These are phyloP conservation scores for Trypoxylus dichotomus DNA, from an alignment of 1,140 invertebrate species.

Conservation along the genomic window DNA sequence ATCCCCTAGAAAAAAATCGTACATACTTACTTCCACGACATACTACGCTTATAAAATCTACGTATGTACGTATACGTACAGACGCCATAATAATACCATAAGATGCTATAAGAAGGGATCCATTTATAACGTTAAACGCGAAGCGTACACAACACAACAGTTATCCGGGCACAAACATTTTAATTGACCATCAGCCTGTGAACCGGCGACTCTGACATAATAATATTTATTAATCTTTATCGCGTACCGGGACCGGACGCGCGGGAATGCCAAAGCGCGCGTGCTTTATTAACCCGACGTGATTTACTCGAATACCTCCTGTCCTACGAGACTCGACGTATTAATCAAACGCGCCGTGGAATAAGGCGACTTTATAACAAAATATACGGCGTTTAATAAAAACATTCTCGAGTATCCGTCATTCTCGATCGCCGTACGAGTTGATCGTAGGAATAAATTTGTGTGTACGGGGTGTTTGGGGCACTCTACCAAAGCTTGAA, in stretches of 20 bases:
- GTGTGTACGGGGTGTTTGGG: too few species aligned
- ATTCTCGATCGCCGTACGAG: too few species aligned
- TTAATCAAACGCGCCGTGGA: conserved; percentile 1
- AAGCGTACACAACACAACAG: background rate
- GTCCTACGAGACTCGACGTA: conserved; percentile 17
- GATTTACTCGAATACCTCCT: conserved; percentile 23
- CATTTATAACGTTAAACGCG: too few species aligned
- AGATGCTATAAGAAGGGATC: too few species aligned
- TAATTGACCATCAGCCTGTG: conserved; percentile 6
- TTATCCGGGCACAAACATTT: conserved; percentile 10
- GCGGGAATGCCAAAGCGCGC: conserved; percentile 9
- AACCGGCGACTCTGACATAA: conserved; percentile 7
- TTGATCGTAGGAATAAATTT: too few species aligned
- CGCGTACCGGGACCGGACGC: background rate
- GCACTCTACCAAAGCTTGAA: too few species aligned
- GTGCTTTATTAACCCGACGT: conserved; percentile 13
- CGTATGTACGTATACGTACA: too few species aligned
- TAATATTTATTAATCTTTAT: conserved; percentile 22
- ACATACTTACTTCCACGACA: too few species aligned
- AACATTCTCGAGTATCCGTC: background rate
- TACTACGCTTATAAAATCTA: too few species aligned
- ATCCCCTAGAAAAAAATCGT: too few species aligned
- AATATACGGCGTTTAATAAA: background rate
- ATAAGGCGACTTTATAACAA: background rate
- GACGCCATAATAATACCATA: too few species aligned